Conservation (phyloP, 2,113 vertebrate species). For the Conger conger region DNA sequence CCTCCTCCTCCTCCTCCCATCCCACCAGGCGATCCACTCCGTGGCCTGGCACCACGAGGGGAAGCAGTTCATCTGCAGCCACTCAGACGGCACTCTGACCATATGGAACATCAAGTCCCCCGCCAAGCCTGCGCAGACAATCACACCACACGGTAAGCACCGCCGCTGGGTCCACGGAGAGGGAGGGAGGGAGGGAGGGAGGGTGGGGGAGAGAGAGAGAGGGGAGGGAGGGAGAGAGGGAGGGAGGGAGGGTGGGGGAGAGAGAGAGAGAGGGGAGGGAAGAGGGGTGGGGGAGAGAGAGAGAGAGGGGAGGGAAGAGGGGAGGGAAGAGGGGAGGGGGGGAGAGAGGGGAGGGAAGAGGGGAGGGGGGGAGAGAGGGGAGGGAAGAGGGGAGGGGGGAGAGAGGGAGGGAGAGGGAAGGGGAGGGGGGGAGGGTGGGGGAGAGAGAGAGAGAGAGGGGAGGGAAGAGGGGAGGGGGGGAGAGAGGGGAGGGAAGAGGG, state of each 20-base stretch:
- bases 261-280: too few species aligned
- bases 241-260: too few species aligned
- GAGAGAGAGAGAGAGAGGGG: too few species aligned
- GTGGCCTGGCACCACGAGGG: conserved; percentile 99
- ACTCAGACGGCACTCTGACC: conserved; percentile 97
- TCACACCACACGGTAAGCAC: conserved; percentile 94
- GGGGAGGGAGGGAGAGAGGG: too few species aligned
- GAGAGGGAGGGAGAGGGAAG: too few species aligned
- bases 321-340: too few species aligned
- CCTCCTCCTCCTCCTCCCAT: conserved; percentile 29
- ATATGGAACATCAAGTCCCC: conserved; percentile 95
- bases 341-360: too few species aligned
- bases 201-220: neutral
- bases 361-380: too few species aligned
- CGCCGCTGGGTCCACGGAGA: conserved; percentile 10
- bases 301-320: neutral
- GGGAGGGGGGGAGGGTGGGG: too few species aligned
- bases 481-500: too few species aligned
- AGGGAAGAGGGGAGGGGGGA: too few species aligned
- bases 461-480: too few species aligned
- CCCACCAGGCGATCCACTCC: conserved; percentile 91
- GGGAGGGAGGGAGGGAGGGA: conserved; percentile 27
- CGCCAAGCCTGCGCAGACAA: conserved; percentile 90
- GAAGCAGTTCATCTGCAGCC: conserved; percentile 98
- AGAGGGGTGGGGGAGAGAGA: neutral